phyloP scores from a whole-genome alignment of 2,888 invertebrate species.

The Hetaerina titia region DNA sequence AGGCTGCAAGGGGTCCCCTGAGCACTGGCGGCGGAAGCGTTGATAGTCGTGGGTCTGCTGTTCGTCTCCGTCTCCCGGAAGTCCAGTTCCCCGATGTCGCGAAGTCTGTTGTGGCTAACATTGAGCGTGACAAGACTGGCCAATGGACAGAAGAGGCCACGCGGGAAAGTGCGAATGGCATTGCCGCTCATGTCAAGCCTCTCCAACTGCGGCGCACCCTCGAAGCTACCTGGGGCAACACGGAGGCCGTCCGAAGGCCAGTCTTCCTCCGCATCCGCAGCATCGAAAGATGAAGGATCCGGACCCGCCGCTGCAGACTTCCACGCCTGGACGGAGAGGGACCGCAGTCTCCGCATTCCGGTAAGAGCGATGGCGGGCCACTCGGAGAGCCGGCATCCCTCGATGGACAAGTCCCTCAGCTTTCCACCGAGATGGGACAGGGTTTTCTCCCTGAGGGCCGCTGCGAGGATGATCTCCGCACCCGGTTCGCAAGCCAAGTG shows the following conservation, averaged over 20 bases:
- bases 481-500: slow-evolving; percentile 59
- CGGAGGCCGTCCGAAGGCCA: slow-evolving; percentile 92
- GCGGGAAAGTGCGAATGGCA: slow-evolving; percentile 94
- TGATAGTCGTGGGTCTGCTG: slow-evolving; percentile 69
- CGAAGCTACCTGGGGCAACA: slow-evolving; percentile 86
- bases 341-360: slow-evolving; percentile 89
- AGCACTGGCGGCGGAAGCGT: slow-evolving; percentile 83
- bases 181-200: slow-evolving; percentile 91
- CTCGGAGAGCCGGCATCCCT: slow-evolving; percentile 91
- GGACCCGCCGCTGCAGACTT: slow-evolving; percentile 79
- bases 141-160: slow-evolving; percentile 90
- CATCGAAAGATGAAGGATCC: slow-evolving; percentile 32
- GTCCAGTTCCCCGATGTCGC: slow-evolving; percentile 92
- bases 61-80: slow-evolving; percentile 84
- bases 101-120: slow-evolving; percentile 91
- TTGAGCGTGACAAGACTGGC: slow-evolving; percentile 89
- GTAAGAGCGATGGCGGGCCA: slow-evolving; percentile 89
- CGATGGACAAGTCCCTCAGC: slow-evolving; percentile 88
- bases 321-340: slow-evolving; percentile 91
- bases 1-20: slow-evolving; percentile 85
- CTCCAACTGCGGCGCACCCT: slow-evolving; percentile 86
- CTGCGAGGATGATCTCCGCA: slow-evolving; percentile 29
- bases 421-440: slow-evolving; percentile 87
- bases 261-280: slow-evolving; percentile 75
- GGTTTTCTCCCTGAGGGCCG: slow-evolving; percentile 76